Base-by-base conservation (phyloP, 2,113 vertebrate genomes). In the Struthio camelus region DNA sequence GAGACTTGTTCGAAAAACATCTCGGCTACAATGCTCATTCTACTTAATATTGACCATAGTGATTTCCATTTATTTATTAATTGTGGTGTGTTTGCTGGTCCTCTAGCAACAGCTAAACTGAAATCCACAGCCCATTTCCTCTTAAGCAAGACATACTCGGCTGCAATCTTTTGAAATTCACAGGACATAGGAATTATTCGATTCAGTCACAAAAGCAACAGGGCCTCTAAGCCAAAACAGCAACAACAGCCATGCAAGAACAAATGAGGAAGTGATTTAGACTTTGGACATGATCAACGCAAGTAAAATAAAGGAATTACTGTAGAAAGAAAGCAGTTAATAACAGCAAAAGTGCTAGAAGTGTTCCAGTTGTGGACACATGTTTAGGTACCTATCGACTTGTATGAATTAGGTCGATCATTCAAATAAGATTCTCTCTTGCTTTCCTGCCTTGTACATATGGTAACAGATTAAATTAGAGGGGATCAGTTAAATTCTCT, bases 11-110 rank as follows among this genome's bases (percentile, higher is more conserved):
- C 40, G n/a, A 71, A 54, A 80, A 81, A 40, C 44, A 14, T 5
- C 30, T 64, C 3, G 0, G 24, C 48, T 34, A 0, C 10, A 51
- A 15, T 0, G 0, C 23, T 6, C 34, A 19, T 9, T 18, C 38
- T 5, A 15, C 18, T 23, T 34, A 28, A 22, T 5, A 13, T 7
- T 10, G 34, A 61, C 19, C 28, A 27, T 1, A 10, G 53, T 13
- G 58, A 53, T 34, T 61, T 34, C 20, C 19, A n/a, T 51, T 44
- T 24, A 9, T 15, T 32, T 73, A 24, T 17, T 38, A 25, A 56
- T 36, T 9, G 27, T 28, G 46, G 48, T 8, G 23, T 0, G 1
- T 9, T 19, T 32, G 59, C 44, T 1, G 0, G n/a, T 5, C 38
- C 53, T 81, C 46, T 11, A 30, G 44, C 56, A 83, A 44, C 25